Evolutionary conservation across 2,113 vertebrate species (phyloP).

Genomic region (Chroicocephalus ridibundus): DNA sequence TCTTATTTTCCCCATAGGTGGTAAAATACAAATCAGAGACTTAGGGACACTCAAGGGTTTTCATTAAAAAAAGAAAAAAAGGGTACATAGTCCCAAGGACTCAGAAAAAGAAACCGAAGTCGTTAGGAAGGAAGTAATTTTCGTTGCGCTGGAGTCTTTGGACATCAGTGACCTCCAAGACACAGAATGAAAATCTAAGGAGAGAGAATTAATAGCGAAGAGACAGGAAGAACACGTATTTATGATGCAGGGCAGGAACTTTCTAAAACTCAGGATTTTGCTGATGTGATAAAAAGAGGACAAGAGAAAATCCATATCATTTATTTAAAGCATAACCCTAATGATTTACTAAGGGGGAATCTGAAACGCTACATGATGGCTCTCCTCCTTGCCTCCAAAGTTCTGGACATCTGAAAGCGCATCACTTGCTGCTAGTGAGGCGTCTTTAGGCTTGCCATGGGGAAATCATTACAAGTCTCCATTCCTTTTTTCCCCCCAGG

Average conservation of each 20-base stretch:
- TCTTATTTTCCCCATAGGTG: neutral
- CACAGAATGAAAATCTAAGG: neutral
- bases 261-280: neutral
- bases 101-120: neutral
- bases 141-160: neutral
- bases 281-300: conserved; percentile 4
- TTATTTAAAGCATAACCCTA: neutral
- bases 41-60: neutral
- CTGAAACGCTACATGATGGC: fast-evolving
- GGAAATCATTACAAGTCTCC: neutral
- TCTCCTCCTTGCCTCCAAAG: neutral
- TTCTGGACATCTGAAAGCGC: neutral
- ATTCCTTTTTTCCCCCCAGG: neutral
- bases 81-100: neutral
- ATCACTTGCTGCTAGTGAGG: neutral
- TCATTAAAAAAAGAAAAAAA: neutral
- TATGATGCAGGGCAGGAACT: conserved; percentile 20
- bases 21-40: neutral
- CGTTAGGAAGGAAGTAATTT: neutral
- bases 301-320: neutral
- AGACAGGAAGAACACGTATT: conserved; percentile 29
- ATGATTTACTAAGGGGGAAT: neutral
- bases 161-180: conserved; percentile 24
- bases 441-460: neutral
- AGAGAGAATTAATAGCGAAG: neutral